A percentile compares a stretch with the other conserved stretches of the same genome.
Evolutionary conservation across 2,888 invertebrate species (phyloP).

Genomic region (Melanotus villosus): DNA sequence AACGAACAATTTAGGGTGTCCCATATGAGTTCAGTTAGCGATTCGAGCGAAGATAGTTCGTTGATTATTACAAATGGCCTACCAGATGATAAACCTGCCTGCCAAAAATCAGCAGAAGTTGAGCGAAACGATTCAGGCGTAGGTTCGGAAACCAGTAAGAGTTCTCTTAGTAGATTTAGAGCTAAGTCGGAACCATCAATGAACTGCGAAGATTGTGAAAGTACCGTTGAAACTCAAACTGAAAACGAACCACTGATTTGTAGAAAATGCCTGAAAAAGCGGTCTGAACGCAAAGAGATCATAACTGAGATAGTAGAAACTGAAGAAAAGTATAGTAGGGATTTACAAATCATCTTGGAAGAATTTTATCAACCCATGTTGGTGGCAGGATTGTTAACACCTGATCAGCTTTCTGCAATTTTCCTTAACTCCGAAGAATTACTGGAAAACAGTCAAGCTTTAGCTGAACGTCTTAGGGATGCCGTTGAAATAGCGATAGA

Average conservation of each 20-base stretch:
- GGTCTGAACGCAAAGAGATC: slow-evolving; percentile 93
- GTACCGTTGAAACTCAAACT: slow-evolving; percentile 81
- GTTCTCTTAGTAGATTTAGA: slow-evolving; percentile 83
- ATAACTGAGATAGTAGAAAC: slow-evolving; percentile 96
- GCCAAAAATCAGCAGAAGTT: slow-evolving; percentile 81
- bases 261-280: slow-evolving; percentile 88
- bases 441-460: slow-evolving; percentile 87
- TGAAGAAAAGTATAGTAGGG: slow-evolving; percentile 95
- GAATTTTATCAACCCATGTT: slow-evolving; percentile 95
- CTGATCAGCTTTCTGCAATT: slow-evolving; percentile 91
- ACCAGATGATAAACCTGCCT: slow-evolving; percentile 71
- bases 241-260: slow-evolving; percentile 87
- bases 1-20: slow-evolving; percentile 79
- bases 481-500: slow-evolving; percentile 89
- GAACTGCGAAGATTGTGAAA: slow-evolving; percentile 89
- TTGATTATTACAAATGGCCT: slow-evolving; percentile 75
- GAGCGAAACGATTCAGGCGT: slow-evolving; percentile 95
- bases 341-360: slow-evolving; percentile 92
- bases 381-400: slow-evolving; percentile 90
- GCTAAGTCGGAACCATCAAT: slow-evolving; percentile 71
- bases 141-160: slow-evolving; percentile 92
- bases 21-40: slow-evolving; percentile 85
- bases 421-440: slow-evolving; percentile 95
- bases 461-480: slow-evolving; percentile 89
- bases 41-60: slow-evolving; percentile 88